Base-by-base conservation (phyloP, 2,113 vertebrate species). In the Synchiropus splendidus region DNA sequence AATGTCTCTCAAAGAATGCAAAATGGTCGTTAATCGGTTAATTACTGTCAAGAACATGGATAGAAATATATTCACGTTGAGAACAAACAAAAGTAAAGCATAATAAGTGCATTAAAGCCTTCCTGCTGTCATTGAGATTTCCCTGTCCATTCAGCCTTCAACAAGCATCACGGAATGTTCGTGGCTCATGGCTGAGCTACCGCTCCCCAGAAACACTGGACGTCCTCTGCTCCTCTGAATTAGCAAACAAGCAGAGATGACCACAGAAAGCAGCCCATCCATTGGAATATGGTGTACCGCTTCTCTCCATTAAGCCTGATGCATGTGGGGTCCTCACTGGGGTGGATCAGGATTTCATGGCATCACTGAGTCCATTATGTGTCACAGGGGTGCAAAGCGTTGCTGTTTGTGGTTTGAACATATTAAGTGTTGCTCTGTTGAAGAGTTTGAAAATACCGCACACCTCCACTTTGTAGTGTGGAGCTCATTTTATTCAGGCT, bases 391-490 rank as follows among this genome's bases (percentile, higher is more conserved):
- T 73, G 47, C 35, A 47, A 51, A 30, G 54, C 78, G 74, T 63
- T 79, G 72, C 77, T 78, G 72, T 80, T 67, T 81, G 78, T 75
- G 72, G 74, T 74, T 77, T 80, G 73, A 84, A 74, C 74, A 80
- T 82, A 79, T 68, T 75, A 56, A 64, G 59, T 64, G 61, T 64
- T 52, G 64, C 52, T 78, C 54, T 39, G 62, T 64, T 64, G 61
- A 79, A 74, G 72, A 77, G 67, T 66, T n/a, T 74, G 74, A 58
- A 63, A 54, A 52, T 63, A 63, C 56, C 60, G 34, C 54, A 64
- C 62, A 74, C 65, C 51, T 52, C 48, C 49, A 61, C 65, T 42
- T 46, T 54, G 9, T 17, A 45, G 34, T 46, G 44, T 67, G 57
- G 64, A 50, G 72, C 67, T 72, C 63, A 8, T 27, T 27, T 4